phyloP scores from a whole-genome alignment of 2,888 invertebrate species.

The Meloe dianella region DNA sequence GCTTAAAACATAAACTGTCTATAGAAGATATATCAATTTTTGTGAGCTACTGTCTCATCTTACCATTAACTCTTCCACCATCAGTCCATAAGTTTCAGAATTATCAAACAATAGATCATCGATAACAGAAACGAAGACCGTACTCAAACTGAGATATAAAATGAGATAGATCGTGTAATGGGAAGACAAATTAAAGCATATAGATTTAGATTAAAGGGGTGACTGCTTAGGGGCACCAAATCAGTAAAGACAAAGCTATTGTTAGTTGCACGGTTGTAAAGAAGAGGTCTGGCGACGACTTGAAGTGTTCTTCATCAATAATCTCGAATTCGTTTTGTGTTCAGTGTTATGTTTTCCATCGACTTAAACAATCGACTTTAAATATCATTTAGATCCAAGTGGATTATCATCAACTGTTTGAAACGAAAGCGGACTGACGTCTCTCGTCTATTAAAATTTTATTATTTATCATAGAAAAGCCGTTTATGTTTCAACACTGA shows the following conservation, averaged over 20 bases:
- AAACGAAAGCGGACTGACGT: neutral
- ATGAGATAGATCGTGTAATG: constrained; percentile 32
- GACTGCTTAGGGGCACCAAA: constrained; percentile 41
- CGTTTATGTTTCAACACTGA: neutral
- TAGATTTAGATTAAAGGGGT: neutral
- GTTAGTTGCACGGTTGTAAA: constrained; percentile 43
- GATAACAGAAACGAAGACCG: constrained; percentile 23
- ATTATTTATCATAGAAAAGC: neutral
- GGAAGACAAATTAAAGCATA: neutral
- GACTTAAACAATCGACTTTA: constrained; percentile 3
- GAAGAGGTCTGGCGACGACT: constrained; percentile 51
- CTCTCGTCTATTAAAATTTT: constrained; percentile 1
- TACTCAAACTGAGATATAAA: constrained; percentile 31
- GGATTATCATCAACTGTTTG: neutral
- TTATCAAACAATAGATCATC: constrained; percentile 35
- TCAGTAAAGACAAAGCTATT: constrained; percentile 46
- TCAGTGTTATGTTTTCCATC: constrained; percentile 35
- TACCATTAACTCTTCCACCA: constrained; percentile 15
- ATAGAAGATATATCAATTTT: constrained; percentile 32
- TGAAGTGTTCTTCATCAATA: constrained; percentile 53
- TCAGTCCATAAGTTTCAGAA: constrained; percentile 31
- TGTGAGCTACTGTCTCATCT: neutral
- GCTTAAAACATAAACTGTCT: constrained; percentile 32
- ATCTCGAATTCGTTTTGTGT: constrained; percentile 49
- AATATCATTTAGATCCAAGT: constrained; percentile 13